phyloP scores from a whole-genome alignment of 1,140 invertebrate species.

The Panonychus citri region DNA sequence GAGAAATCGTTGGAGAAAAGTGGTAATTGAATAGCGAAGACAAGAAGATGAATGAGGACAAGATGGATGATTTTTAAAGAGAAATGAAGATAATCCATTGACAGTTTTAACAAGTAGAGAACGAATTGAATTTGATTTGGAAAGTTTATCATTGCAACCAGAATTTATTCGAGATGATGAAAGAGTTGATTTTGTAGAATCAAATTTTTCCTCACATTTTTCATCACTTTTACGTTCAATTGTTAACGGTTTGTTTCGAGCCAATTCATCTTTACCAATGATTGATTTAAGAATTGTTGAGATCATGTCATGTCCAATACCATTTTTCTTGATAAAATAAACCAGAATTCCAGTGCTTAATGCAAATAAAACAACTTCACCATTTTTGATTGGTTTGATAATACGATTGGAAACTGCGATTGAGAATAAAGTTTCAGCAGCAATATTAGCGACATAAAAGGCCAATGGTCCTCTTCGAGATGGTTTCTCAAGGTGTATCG shows the following conservation, averaged over 20 bases:
- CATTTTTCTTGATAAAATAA: constrained; percentile 6
- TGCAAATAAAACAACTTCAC: constrained; percentile 26
- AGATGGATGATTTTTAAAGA: background rate
- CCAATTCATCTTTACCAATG: constrained; percentile 4
- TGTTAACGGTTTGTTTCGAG: no score
- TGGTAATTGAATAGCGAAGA: background rate
- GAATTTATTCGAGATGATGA: background rate
- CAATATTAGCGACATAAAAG: constrained; percentile 53
- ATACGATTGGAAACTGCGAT: constrained; percentile 24
- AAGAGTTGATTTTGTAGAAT: background rate
- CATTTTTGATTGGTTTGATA: constrained; percentile 33
- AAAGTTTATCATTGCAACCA: background rate
- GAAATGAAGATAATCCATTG: no score
- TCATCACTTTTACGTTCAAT: background rate
- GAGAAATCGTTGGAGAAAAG: background rate
- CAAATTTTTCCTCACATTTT: background rate
- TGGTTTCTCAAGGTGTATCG: constrained; percentile 36
- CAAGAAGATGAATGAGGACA: background rate
- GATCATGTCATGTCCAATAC: constrained; percentile 6
- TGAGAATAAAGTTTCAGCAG: constrained; percentile 17
- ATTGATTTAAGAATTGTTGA: constrained; percentile 4
- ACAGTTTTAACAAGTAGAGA: no score
- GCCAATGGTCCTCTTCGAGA: constrained; percentile 41
- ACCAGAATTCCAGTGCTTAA: background rate
- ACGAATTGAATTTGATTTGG: background rate